A percentile compares a stretch with the other conserved stretches of the same genome.
These are phyloP conservation scores for Salminus brasiliensis DNA, from an alignment of 2,113 vertebrate genomes.

Conservation along the genomic window DNA sequence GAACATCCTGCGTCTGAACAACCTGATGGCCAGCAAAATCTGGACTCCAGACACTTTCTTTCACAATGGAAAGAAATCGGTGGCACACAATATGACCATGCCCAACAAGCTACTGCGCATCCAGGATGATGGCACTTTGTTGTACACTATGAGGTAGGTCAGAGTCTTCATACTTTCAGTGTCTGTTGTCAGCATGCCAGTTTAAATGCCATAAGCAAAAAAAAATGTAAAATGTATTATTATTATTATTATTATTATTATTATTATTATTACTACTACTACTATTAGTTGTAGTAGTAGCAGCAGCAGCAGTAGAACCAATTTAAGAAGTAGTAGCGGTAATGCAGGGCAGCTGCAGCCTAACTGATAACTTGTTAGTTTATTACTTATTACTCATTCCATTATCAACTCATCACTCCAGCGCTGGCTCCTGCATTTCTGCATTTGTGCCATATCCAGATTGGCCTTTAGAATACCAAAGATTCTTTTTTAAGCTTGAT, in stretches of 20 bases:
- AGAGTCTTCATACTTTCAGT: background rate
- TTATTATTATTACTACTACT: too few relatives aligned
- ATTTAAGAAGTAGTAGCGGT: background rate
- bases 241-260: too few relatives aligned
- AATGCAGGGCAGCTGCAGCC: background rate
- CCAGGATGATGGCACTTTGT: conserved; percentile 92
- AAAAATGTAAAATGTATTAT: too few relatives aligned
- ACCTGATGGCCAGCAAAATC: conserved; percentile 99
- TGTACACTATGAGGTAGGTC: conserved; percentile 96
- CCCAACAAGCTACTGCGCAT: conserved; percentile 97
- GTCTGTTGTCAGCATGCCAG: background rate
- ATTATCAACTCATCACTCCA: background rate
- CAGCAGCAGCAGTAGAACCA: too few relatives aligned
- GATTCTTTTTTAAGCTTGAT: background rate
- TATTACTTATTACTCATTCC: background rate
- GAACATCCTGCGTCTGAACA: conserved; percentile 96
- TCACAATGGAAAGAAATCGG: conserved; percentile 98
- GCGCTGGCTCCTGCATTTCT: background rate
- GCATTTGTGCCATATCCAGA: background rate
- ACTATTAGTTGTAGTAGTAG: too few relatives aligned
- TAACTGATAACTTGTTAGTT: conserved; percentile 13
- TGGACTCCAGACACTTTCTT: conserved; percentile 99
- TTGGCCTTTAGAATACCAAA: background rate
- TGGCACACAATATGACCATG: conserved; percentile 99
- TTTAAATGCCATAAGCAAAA: too few relatives aligned